Conservation (phyloP, 2,888 invertebrate genomes). For the Rhagium mordax region DNA sequence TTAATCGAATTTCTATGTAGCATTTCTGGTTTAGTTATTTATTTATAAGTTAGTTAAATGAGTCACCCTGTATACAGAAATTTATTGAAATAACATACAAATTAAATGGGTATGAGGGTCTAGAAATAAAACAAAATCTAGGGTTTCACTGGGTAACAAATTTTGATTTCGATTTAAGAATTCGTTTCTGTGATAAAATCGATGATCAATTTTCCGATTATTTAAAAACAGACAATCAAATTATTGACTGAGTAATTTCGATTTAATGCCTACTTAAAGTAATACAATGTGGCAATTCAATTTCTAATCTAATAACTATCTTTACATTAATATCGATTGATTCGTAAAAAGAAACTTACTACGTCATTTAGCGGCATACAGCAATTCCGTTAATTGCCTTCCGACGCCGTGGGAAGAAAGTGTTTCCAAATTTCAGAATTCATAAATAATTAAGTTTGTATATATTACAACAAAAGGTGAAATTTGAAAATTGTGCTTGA, state of each 20-base stretch:
- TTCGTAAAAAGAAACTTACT: neutral
- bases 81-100: no score
- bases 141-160: no score
- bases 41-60: no score
- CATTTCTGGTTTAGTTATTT: no score
- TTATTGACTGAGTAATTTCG: neutral
- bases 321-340: neutral
- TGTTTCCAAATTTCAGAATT: constrained; percentile 29
- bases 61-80: no score
- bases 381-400: neutral
- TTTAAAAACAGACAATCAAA: neutral
- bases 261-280: neutral
- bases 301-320: neutral
- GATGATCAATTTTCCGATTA: neutral
- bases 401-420: constrained; percentile 21
- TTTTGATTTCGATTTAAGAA: no score
- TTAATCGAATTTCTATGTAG: no score
- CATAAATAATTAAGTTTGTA: constrained; percentile 15
- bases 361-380: neutral
- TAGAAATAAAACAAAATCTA: no score
- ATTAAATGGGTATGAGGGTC: no score
- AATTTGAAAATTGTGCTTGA: constrained; percentile 14
- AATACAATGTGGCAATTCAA: neutral
- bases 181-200: no score
- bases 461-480: constrained; percentile 20